Conservation (phyloP, 2,113 vertebrate genomes). For the Paraplagusia blochii region DNA sequence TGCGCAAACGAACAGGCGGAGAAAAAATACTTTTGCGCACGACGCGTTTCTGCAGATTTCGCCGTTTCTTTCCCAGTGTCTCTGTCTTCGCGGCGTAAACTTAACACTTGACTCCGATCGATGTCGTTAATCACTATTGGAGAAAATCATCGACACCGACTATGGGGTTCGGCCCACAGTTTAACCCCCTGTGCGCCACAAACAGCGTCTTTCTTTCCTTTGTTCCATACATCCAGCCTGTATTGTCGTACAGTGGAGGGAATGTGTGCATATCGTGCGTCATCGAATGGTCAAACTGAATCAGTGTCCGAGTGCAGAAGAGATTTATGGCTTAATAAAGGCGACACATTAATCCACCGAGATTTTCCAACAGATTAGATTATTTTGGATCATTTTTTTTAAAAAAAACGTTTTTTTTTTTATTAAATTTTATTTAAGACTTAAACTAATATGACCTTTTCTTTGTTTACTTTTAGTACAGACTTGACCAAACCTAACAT, state of each 20-base stretch:
- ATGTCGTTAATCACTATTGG: conserved; percentile 30
- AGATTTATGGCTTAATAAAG: conserved; percentile 4
- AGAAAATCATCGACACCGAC: conserved; percentile 21
- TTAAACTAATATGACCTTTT: no score
- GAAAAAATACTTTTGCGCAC: conserved; percentile 10
- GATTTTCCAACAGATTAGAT: background rate
- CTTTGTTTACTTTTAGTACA: no score
- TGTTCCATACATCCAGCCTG: conserved; percentile 26
- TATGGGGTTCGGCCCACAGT: conserved; percentile 5
- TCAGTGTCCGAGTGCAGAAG: background rate
- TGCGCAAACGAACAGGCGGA: background rate
- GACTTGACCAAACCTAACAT: background rate
- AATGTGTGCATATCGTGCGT: background rate
- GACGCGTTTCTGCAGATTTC: conserved; percentile 11
- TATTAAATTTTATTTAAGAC: no score
- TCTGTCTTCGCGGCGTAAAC: background rate
- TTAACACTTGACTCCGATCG: conserved; percentile 25
- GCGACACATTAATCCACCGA: background rate
- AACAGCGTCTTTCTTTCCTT: conserved; percentile 15
- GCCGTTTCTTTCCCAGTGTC: conserved; percentile 12
- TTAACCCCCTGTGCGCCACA: conserved; percentile 42
- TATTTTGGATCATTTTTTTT: background rate
- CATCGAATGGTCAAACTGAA: background rate
- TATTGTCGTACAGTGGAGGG: background rate
- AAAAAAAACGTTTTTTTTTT: no score